Evolutionary conservation across 1,140 invertebrate species (phyloP).

Genomic region (Bombus waltoni): DNA sequence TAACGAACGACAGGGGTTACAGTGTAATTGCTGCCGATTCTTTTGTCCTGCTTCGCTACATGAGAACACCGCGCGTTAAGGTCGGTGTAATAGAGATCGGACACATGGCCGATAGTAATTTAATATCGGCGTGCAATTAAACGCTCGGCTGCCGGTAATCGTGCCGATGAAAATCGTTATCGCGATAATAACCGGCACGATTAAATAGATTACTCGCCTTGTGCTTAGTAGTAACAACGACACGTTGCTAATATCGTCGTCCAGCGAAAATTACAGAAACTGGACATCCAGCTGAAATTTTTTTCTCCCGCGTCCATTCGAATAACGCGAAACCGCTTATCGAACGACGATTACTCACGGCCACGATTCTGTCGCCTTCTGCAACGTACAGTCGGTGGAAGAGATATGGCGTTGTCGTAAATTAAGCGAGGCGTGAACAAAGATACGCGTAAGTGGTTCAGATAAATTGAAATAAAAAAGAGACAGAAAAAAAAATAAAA

Average conservation of each 20-base stretch:
- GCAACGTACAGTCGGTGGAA: slow-evolving; percentile 10
- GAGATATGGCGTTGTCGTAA: slow-evolving; percentile 23
- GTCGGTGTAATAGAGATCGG: slow-evolving; percentile 36
- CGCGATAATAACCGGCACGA: slow-evolving; percentile 27
- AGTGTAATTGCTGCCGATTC: slow-evolving; percentile 34
- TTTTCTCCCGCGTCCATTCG: not conserved
- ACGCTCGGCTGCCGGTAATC: slow-evolving; percentile 29
- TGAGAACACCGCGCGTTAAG: slow-evolving; percentile 25
- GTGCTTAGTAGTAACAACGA: not conserved
- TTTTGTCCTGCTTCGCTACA: slow-evolving; percentile 30
- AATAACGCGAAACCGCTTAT: slow-evolving; percentile 5
- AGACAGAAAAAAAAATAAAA: not conserved
- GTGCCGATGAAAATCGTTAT: slow-evolving; percentile 46
- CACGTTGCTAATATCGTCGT: not conserved
- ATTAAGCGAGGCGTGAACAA: slow-evolving; percentile 22
- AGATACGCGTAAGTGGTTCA: slow-evolving; percentile 5
- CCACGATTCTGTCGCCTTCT: not conserved
- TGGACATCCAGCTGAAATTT: not conserved
- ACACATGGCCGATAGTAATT: slow-evolving; percentile 49
- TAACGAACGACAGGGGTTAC: not conserved
- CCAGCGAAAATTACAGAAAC: slow-evolving; percentile 7
- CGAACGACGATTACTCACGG: slow-evolving; percentile 31
- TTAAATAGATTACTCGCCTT: slow-evolving; percentile 13
- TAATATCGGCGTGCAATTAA: slow-evolving; percentile 49
- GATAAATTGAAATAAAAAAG: not conserved